These are phyloP conservation scores for Eidolon helvum DNA, from an alignment of 2,113 vertebrate genomes.

Conservation along the genomic window DNA sequence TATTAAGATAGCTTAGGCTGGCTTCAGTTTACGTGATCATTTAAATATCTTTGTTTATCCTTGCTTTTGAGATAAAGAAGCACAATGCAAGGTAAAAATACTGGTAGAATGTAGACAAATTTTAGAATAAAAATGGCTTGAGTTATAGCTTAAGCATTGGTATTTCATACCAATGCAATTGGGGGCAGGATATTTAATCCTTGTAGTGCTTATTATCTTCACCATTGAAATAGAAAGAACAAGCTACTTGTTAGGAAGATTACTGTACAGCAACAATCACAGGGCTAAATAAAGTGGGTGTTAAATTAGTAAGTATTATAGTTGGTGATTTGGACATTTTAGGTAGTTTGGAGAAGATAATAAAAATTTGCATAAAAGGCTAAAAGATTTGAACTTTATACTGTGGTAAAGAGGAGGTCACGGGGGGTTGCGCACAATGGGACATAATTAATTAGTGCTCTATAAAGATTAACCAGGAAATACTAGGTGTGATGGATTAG, in stretches of 20 bases:
- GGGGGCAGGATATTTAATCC: neutral
- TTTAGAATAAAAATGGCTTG: neutral
- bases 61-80: neutral
- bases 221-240: neutral
- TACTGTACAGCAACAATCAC: neutral
- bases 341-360: neutral
- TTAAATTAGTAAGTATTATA: neutral
- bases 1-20: neutral
- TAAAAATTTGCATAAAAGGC: neutral
- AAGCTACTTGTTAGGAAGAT: neutral
- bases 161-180: neutral
- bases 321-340: neutral
- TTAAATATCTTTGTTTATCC: neutral
- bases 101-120: neutral
- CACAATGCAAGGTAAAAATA: neutral
- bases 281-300: neutral
- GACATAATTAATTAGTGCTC: neutral
- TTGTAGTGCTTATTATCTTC: neutral
- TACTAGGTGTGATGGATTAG: neutral
- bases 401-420: neutral
- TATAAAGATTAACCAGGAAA: neutral
- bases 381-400: neutral
- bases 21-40: neutral
- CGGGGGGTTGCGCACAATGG: rapidly evolving
- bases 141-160: neutral